Conservation (phyloP, 2,797 vertebrate genomes). For the Adrianichthys oophorus region DNA sequence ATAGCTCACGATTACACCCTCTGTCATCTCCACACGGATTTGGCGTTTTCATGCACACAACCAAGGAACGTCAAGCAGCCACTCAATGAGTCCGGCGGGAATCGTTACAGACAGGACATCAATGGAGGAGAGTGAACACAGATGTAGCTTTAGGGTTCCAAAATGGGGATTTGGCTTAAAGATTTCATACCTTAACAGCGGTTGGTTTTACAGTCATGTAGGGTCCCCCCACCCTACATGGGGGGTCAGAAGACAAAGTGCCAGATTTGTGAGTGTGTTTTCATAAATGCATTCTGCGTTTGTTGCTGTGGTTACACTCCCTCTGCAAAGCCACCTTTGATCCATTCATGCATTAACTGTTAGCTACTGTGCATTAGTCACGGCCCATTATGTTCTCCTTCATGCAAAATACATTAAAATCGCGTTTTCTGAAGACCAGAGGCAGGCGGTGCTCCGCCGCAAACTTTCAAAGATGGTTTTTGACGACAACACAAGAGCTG, state of each 20-base stretch:
- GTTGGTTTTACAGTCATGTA: conserved; percentile 23
- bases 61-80: conserved; percentile 62
- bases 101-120: conserved; percentile 72
- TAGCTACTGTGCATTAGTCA: background rate
- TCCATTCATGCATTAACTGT: background rate
- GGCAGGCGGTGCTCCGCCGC: background rate
- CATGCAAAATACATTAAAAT: background rate
- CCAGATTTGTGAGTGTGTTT: conserved; percentile 15
- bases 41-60: conserved; percentile 62
- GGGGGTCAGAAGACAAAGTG: conserved; percentile 16
- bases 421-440: background rate
- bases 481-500: too few relatives aligned
- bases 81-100: conserved; percentile 67
- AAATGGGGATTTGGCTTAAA: conserved; percentile 55
- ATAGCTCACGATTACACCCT: conserved; percentile 84
- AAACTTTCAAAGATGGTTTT: too few relatives aligned
- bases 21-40: conserved; percentile 80
- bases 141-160: conserved; percentile 57
- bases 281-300: background rate
- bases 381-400: background rate
- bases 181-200: conserved; percentile 59
- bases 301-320: conserved; percentile 3
- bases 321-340: background rate
- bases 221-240: too few relatives aligned
- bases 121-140: conserved; percentile 52